Percentiles rank a stretch among this genome's conserved stretches.
Conservation (phyloP, 2,888 invertebrate genomes). For the Caenorhabditis angaria region DNA sequence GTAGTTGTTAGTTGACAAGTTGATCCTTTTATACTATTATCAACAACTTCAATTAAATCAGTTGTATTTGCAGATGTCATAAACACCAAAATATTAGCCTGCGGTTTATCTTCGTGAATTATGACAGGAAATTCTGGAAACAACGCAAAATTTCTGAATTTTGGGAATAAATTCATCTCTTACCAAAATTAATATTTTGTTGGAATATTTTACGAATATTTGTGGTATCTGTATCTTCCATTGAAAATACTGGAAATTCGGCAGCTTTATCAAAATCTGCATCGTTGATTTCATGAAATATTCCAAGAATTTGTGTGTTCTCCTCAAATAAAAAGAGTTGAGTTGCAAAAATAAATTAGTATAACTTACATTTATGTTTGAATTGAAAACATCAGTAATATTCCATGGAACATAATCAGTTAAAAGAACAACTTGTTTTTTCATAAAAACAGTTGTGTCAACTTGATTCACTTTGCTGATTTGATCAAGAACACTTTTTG, state of each 20-base stretch:
- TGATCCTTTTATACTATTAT: slow-evolving; percentile 24
- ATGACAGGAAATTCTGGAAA: slow-evolving; percentile 44
- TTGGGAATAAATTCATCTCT: too few relatives aligned
- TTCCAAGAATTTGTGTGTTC: slow-evolving; percentile 45
- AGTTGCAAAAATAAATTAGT: neutral
- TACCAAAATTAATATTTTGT: slow-evolving; percentile 38
- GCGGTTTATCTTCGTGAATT: slow-evolving; percentile 38
- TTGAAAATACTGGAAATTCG: slow-evolving; percentile 41
- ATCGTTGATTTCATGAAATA: slow-evolving; percentile 26
- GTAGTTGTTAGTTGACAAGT: slow-evolving; percentile 39
- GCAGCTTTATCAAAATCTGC: slow-evolving; percentile 17
- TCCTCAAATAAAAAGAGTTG: too few relatives aligned
- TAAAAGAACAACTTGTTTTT: slow-evolving; percentile 52
- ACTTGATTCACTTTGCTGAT: slow-evolving; percentile 46
- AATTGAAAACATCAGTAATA: slow-evolving; percentile 41
- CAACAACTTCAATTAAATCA: slow-evolving; percentile 28
- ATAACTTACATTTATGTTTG: slow-evolving; percentile 30
- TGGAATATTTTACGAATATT: slow-evolving; percentile 29
- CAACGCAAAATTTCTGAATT: too few relatives aligned
- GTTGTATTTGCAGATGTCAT: slow-evolving; percentile 35
- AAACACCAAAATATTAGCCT: slow-evolving; percentile 37
- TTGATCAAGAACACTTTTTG: slow-evolving; percentile 30
- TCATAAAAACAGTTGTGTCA: slow-evolving; percentile 35
- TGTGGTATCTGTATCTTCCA: slow-evolving; percentile 27
- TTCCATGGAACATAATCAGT: slow-evolving; percentile 50